A percentile compares a stretch with the other conserved stretches of the same genome.
Evolutionary conservation across 1,140 invertebrate genomes (phyloP).

Genomic region (Scaptomyza montana): DNA sequence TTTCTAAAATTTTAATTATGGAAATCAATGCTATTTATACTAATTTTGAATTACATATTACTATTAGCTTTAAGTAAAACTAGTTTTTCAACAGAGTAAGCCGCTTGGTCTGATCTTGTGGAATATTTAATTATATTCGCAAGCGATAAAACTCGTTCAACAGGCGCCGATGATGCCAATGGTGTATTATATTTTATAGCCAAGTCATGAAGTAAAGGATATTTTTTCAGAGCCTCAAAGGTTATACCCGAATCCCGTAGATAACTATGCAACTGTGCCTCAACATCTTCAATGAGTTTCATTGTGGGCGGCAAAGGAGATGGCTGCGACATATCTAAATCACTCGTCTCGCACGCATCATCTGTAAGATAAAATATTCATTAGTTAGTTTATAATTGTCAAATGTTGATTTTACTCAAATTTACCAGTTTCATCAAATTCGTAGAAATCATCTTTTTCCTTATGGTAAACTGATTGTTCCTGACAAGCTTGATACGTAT

Average conservation of each 20-base stretch:
- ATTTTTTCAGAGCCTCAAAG: slow-evolving; percentile 31
- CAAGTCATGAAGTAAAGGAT: slow-evolving; percentile 35
- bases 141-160: slow-evolving; percentile 10
- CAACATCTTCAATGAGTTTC: slow-evolving; percentile 20
- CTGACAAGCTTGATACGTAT: neutral
- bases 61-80: slow-evolving; percentile 38
- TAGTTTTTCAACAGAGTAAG: slow-evolving; percentile 33
- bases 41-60: neutral
- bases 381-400: neutral
- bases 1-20: too few species aligned
- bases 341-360: slow-evolving; percentile 12
- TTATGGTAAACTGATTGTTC: neutral
- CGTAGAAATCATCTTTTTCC: slow-evolving; percentile 34
- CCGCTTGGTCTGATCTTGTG: slow-evolving; percentile 1
- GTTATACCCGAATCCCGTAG: slow-evolving; percentile 23
- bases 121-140: slow-evolving; percentile 15
- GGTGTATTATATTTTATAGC: slow-evolving; percentile 39
- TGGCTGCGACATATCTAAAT: slow-evolving; percentile 23
- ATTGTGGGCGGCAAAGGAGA: slow-evolving; percentile 15
- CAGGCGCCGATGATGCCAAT: slow-evolving; percentile 19
- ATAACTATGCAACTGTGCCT: slow-evolving; percentile 30
- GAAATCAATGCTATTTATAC: neutral
- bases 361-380: slow-evolving; percentile 1
- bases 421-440: slow-evolving; percentile 40
- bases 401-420: neutral